phyloP scores from a whole-genome alignment of 1,140 invertebrate genomes.

The Zaprionus camerounensis region DNA sequence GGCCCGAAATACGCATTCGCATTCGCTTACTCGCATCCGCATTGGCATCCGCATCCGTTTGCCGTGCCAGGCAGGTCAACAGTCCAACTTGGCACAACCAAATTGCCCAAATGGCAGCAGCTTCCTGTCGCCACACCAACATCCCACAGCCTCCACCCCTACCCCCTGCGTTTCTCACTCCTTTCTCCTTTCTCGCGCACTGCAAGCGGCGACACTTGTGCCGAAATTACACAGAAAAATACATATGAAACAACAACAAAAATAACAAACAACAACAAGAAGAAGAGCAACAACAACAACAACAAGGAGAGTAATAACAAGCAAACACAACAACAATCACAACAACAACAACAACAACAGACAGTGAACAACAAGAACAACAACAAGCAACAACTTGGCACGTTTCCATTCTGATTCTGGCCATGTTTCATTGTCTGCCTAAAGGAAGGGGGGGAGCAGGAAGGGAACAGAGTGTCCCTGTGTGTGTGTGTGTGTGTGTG shows the following conservation, averaged over 20 bases:
- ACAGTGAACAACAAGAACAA: background rate
- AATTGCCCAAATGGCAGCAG: slow-evolving; percentile 5
- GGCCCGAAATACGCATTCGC: background rate
- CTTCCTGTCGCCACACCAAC: background rate
- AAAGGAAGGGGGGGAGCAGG: background rate
- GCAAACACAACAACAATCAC: slow-evolving; percentile 9
- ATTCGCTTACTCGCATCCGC: background rate
- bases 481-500: slow-evolving; percentile 7
- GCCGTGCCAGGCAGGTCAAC: slow-evolving; percentile 6
- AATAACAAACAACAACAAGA: background rate
- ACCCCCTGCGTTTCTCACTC: background rate
- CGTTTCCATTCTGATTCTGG: slow-evolving; percentile 48
- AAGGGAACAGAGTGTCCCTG: background rate
- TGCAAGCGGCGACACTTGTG: slow-evolving; percentile 43
- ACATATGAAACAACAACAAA: slow-evolving; percentile 20
- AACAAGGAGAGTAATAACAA: slow-evolving; percentile 10
- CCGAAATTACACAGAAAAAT: slow-evolving; percentile 48
- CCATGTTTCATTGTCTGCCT: slow-evolving; percentile 42
- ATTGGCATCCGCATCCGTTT: slow-evolving; percentile 6
- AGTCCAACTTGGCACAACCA: background rate
- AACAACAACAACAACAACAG: background rate
- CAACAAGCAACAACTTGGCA: slow-evolving; percentile 46
- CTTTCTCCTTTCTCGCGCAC: background rate
- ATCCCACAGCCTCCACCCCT: background rate
- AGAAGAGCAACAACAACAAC: slow-evolving; percentile 1